Evolutionary conservation across 2,797 vertebrate genomes (phyloP).

Genomic region (Pipistrellus nathusii): DNA sequence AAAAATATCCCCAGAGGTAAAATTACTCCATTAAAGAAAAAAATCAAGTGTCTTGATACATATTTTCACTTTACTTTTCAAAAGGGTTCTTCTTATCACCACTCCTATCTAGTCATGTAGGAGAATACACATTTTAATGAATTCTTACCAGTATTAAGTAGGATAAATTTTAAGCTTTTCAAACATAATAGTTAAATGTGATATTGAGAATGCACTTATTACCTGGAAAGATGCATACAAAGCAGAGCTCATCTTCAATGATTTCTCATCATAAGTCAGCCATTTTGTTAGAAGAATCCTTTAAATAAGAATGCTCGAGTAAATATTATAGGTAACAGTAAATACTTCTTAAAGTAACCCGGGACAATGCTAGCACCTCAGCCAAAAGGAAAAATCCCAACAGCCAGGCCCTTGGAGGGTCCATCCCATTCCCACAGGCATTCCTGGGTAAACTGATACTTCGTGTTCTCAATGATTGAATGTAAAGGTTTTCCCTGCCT

Average conservation of each 20-base stretch:
- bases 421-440: background rate
- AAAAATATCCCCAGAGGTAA: background rate
- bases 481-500: background rate
- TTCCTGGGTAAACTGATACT: background rate
- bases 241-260: conserved; percentile 9
- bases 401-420: background rate
- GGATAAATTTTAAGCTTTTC: conserved; percentile 2
- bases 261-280: background rate
- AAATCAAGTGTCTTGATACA: background rate
- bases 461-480: background rate
- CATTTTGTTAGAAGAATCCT: conserved; percentile 22
- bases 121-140: background rate
- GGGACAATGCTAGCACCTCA: background rate
- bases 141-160: background rate
- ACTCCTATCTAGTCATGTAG: background rate
- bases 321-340: background rate
- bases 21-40: background rate
- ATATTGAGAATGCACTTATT: background rate
- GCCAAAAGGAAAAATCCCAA: conserved; percentile 1
- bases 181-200: background rate
- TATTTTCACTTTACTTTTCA: background rate
- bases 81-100: background rate
- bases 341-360: background rate
- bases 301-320: conserved; percentile 38
- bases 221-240: background rate